These are phyloP conservation scores for Mythimna loreyi DNA, from an alignment of 2,888 invertebrate species.

Conservation along the genomic window DNA sequence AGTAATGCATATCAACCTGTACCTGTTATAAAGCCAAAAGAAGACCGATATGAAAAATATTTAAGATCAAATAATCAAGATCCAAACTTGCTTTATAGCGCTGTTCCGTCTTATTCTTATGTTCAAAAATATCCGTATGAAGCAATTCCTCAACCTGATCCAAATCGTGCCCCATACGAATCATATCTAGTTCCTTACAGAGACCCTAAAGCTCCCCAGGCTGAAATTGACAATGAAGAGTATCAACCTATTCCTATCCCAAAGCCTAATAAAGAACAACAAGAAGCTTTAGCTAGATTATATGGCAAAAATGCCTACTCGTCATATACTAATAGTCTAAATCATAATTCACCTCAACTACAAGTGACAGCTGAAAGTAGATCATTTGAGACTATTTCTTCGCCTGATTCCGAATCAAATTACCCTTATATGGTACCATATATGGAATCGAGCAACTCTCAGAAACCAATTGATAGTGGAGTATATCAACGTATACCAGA, in stretches of 20 bases:
- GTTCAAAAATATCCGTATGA: conserved; percentile 17
- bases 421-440: conserved; percentile 3
- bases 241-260: conserved; percentile 23
- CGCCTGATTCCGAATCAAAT: not conserved
- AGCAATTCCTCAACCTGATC: conserved; percentile 27
- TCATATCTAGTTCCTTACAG: conserved; percentile 36
- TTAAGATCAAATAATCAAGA: not conserved
- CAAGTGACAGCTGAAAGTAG: not conserved
- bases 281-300: conserved; percentile 16
- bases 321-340: not conserved
- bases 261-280: conserved; percentile 15
- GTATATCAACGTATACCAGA: conserved; percentile 1
- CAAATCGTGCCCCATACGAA: conserved; percentile 7
- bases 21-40: conserved; percentile 6
- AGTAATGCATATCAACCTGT: conserved; percentile 2
- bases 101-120: not conserved
- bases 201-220: conserved; percentile 4
- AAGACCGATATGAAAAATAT: conserved; percentile 6
- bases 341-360: not conserved
- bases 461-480: conserved; percentile 10
- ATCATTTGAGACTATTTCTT: conserved; percentile 5
- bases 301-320: not conserved
- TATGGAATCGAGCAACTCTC: conserved; percentile 6
- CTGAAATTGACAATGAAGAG: not conserved
- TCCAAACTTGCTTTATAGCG: not conserved